Evolutionary conservation across 1,140 invertebrate genomes (phyloP), one percentile per base, ranked within the genome.

Genomic region (Portunus trituberculatus): DNA sequence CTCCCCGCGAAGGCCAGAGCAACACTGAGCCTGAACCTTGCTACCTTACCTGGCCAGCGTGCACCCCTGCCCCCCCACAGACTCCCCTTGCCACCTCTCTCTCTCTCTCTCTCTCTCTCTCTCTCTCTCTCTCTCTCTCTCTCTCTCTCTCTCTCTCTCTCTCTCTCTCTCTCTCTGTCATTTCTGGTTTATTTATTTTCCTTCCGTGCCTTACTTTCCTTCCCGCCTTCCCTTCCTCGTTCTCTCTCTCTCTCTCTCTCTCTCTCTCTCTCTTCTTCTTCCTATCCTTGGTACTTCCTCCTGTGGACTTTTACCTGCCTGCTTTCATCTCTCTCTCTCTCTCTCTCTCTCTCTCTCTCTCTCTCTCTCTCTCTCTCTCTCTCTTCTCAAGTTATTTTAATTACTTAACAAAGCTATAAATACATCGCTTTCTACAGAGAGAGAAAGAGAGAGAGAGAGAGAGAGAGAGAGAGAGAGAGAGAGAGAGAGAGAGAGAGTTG

Each of bases 201-300:
- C n/a, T 28, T 88, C 46, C 29, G 16, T 32, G 25, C n/a, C 46
- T 48, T 32, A 0, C 87, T 88, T 20, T 59, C 67, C n/a, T n/a
- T 12, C 67, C 67, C 20, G 20, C 4, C n/a, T 25, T 76, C 67
- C 20, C 67, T 76, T 20, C 20, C 67, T 76, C 67, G 12, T 20
- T 76, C 67, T 76, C 67, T 76, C 67, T 76, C 67, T 76, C 67
- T 76, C 67, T 76, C 67, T 76, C 67, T 76, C 67, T 76, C 67
- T 76, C 67, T 76, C 67, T 76, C 67, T 76, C 67, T 76, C 67
- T 76, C 67, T 76, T 25, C n/a, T 25, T 25, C n/a, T 28, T 88
- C 46, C 29, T 25, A 25, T 28, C n/a, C 46, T 48, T 32, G 14
- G 32, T 88, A 59, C 46, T 48, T 32, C n/a, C 87, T 88, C 46